phyloP scores from a whole-genome alignment of 1,140 invertebrate species.

The Bombus breviceps region DNA sequence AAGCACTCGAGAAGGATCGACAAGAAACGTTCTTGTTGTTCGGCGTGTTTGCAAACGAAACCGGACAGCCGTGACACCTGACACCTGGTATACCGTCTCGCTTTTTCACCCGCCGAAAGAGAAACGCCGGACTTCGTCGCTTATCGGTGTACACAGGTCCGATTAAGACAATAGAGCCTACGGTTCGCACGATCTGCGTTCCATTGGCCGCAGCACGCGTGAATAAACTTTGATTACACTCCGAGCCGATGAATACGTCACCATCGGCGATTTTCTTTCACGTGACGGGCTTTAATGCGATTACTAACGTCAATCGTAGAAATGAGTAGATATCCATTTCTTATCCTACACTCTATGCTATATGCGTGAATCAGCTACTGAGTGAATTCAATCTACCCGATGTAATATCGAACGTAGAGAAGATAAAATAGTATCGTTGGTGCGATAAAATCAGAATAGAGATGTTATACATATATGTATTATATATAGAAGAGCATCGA shows the following conservation, averaged over 20 bases:
- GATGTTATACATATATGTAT: too few species aligned
- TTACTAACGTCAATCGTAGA: not conserved
- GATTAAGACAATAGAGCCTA: constrained; percentile 71
- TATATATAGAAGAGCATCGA: too few species aligned
- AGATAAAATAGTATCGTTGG: not conserved
- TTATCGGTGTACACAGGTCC: constrained; percentile 26
- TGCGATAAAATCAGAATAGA: not conserved
- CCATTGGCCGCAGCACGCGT: constrained; percentile 14
- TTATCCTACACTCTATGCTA: not conserved
- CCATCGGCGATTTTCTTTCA: not conserved
- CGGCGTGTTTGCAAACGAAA: constrained; percentile 75
- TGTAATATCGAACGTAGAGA: not conserved
- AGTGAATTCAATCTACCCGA: not conserved
- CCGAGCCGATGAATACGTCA: not conserved
- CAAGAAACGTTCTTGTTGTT: constrained; percentile 60
- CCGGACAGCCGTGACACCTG: constrained; percentile 80
- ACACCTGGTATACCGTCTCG: constrained; percentile 69
- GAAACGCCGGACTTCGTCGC: constrained; percentile 42
- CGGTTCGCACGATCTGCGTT: constrained; percentile 66
- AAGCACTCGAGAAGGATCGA: constrained; percentile 32
- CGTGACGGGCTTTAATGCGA: not conserved
- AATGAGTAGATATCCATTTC: not conserved
- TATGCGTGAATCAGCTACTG: not conserved
- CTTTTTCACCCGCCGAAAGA: constrained; percentile 40
- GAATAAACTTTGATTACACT: constrained; percentile 35